phyloP scores from a whole-genome alignment of 2,888 invertebrate genomes.

The Xestia xanthographa region DNA sequence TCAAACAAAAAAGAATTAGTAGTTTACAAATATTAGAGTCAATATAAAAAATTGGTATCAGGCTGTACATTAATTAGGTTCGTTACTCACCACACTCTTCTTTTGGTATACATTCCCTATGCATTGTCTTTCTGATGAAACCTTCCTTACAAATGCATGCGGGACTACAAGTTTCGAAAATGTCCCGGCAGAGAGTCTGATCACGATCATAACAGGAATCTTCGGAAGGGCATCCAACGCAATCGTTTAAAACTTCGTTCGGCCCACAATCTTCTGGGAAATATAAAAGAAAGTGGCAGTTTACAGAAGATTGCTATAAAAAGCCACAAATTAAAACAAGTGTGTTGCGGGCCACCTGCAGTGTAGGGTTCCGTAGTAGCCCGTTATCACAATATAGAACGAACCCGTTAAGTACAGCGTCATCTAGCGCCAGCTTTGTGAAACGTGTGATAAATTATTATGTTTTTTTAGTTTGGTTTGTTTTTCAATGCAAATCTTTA shows the following conservation, averaged over 20 bases:
- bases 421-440: too few species aligned
- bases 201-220: constrained; percentile 14
- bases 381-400: too few species aligned
- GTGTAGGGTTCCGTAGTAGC: too few species aligned
- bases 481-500: too few species aligned
- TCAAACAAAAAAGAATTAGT: neutral
- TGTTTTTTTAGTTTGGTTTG: too few species aligned
- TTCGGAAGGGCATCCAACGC: neutral
- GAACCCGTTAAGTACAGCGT: too few species aligned
- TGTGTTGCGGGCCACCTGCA: too few species aligned
- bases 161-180: neutral
- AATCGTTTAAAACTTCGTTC: neutral
- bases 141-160: constrained; percentile 10
- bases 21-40: neutral
- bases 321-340: neutral
- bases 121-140: neutral
- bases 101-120: constrained; percentile 8
- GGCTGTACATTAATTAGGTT: neutral
- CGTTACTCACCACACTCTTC: constrained; percentile 14
- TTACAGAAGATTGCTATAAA: neutral
- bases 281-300: neutral
- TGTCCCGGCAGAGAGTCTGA: neutral
- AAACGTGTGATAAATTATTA: too few species aligned
- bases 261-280: constrained; percentile 23
- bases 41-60: neutral